Percentiles rank a stretch among this genome's conserved stretches.
These are phyloP conservation scores for Alfaro cultratus DNA, from an alignment of 2,797 vertebrate species.

Conservation along the genomic window DNA sequence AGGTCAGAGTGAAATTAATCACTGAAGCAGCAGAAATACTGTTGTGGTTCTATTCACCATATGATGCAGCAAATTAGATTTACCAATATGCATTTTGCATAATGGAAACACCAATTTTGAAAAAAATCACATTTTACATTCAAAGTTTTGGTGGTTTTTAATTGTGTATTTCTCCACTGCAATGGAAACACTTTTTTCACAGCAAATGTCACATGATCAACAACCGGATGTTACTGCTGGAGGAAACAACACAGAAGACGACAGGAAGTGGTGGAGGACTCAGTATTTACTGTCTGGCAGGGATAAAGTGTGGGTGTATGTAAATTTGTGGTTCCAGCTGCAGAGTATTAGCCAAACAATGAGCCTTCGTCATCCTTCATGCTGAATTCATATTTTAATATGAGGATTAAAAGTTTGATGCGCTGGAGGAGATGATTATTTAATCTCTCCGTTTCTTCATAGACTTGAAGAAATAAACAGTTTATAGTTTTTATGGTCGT, in stretches of 20 bases:
- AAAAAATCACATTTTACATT: too few species aligned
- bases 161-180: too few species aligned
- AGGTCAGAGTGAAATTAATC: background rate
- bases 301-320: background rate
- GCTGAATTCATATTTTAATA: background rate
- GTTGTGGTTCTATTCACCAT: too few species aligned
- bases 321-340: background rate
- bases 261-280: background rate
- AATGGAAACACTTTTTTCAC: too few species aligned
- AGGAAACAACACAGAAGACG: too few species aligned
- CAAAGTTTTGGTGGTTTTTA: too few species aligned
- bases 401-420: background rate
- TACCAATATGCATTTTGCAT: too few species aligned
- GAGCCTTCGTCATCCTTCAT: background rate
- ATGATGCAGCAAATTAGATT: too few species aligned
- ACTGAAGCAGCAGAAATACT: background rate
- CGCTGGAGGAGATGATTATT: background rate
- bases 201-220: too few species aligned
- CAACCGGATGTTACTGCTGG: too few species aligned
- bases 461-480: background rate
- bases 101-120: too few species aligned
- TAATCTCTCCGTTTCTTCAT: background rate
- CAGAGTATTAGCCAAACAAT: too few species aligned
- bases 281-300: background rate
- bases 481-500: background rate